Evolutionary conservation across 2,888 invertebrate genomes (phyloP), one percentile per base, ranked within the genome.

Genomic region (Tetrapedia diversipes): DNA sequence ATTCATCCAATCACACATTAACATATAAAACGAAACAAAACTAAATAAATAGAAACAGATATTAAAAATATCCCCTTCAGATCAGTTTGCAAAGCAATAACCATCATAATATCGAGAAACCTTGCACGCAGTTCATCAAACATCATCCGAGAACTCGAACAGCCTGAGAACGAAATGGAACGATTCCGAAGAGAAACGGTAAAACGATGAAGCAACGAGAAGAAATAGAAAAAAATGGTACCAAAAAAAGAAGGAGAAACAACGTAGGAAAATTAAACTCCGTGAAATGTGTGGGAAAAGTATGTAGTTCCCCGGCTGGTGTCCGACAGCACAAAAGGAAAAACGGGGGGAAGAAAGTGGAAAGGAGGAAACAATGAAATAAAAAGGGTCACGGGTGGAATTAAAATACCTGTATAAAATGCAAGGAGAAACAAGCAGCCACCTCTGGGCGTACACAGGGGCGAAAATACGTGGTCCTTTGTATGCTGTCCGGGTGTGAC

Each of bases 391-490:
- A 39, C 14, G 7, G n/a, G 27, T 34, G 53, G 51, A 53, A 68
- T 68, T 61, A 68, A 63, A 68, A 63, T 45, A 43, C 11, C 43
- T 16, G 63, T 53, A 37, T 63, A 43, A 53, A 43, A 61, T 59
- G 43, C 34, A 45, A 34, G 68, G 11, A 19, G 53, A 53, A 53
- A 22, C n/a, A n/a, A 19, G 14, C 59, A 2, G n/a, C n/a, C 1
- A 14, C 1, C 16, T 39, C n/a, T n/a, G n/a, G n/a, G n/a, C 22
- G 19, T 22, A 11, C 1, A 32, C n/a, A n/a, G n/a, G 3, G n/a
- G 32, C 22, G 11, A 49, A 67, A 67, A 51, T 59, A 16, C 47
- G 39, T 29, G 27, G 8, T 41, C 43, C 24, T 34, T 63, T 45
- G 19, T 53, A 19, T 10, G 16, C 16, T 3, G 6, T 37, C 7